Conservation (phyloP, 2,113 vertebrate species). For the Passer montanus region DNA sequence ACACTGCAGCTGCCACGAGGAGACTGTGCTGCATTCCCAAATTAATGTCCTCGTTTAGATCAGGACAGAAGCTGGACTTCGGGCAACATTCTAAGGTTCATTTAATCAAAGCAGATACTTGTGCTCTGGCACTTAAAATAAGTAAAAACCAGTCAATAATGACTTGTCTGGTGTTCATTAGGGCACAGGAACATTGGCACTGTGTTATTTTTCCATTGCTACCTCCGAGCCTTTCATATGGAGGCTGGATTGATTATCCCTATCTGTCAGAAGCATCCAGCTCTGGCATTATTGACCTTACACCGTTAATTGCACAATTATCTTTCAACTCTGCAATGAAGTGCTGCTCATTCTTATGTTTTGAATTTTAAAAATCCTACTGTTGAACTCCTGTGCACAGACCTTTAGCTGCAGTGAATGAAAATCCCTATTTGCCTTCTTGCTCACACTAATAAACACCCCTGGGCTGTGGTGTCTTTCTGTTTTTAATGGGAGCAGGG, state of each 20-base stretch:
- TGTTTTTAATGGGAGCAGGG: neutral
- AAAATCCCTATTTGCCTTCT: neutral
- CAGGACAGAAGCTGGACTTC: neutral
- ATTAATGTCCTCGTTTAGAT: neutral
- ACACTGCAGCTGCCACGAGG: neutral
- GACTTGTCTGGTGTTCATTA: slow-evolving; percentile 71
- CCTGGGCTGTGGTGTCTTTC: neutral
- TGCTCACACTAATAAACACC: slow-evolving; percentile 25
- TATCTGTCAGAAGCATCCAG: slow-evolving; percentile 59
- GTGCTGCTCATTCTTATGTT: slow-evolving; percentile 59
- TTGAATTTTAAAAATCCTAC: slow-evolving; percentile 58
- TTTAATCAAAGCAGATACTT: slow-evolving; percentile 63
- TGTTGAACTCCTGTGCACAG: slow-evolving; percentile 2
- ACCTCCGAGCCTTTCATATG: slow-evolving; percentile 39
- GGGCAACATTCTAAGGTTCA: neutral
- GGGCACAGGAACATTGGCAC: slow-evolving; percentile 35
- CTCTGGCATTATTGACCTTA: slow-evolving; percentile 72
- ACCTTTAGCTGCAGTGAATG: slow-evolving; percentile 28
- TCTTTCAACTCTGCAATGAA: slow-evolving; percentile 70
- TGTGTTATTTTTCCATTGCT: slow-evolving; percentile 49
- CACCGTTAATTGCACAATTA: slow-evolving; percentile 73
- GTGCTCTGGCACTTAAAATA: slow-evolving; percentile 28
- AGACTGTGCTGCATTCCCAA: neutral
- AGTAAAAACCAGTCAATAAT: slow-evolving; percentile 59
- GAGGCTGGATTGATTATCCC: slow-evolving; percentile 67